These are phyloP conservation scores for Myocastor coypus DNA, from an alignment of 2,113 vertebrate species.

Conservation along the genomic window DNA sequence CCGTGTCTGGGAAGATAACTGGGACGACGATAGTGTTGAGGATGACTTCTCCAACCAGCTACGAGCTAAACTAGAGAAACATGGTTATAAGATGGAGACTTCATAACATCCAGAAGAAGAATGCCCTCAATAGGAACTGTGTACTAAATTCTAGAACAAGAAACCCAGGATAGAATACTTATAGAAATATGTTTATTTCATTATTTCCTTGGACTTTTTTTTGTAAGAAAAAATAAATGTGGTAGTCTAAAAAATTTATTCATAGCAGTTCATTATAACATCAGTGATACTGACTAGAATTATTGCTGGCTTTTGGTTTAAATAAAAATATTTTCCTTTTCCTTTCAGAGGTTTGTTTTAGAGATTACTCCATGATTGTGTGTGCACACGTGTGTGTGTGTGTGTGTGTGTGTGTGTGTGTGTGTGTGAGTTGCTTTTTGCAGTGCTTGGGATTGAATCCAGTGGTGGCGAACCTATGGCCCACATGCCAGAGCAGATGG, in stretches of 20 bases:
- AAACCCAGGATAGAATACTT: conserved; percentile 41
- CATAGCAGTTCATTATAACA: background rate
- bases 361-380: background rate
- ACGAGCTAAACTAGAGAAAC: conserved; percentile 97
- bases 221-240: conserved; percentile 79
- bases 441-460: background rate
- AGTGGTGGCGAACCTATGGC: background rate
- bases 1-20: no score
- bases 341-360: background rate
- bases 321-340: background rate
- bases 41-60: no score
- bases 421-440: background rate
- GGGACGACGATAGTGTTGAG: no score
- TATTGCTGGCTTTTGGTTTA: conserved; percentile 18
- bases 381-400: background rate
- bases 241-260: conserved; percentile 44
- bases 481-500: background rate
- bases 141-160: conserved; percentile 74
- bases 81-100: conserved; percentile 99
- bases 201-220: conserved; percentile 62
- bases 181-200: conserved; percentile 69
- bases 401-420: background rate
- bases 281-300: conserved; percentile 27
- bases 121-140: conserved; percentile 31
- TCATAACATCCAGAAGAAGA: conserved; percentile 89